phyloP scores from a whole-genome alignment of 2,797 vertebrate species.

The Falco berigora region DNA sequence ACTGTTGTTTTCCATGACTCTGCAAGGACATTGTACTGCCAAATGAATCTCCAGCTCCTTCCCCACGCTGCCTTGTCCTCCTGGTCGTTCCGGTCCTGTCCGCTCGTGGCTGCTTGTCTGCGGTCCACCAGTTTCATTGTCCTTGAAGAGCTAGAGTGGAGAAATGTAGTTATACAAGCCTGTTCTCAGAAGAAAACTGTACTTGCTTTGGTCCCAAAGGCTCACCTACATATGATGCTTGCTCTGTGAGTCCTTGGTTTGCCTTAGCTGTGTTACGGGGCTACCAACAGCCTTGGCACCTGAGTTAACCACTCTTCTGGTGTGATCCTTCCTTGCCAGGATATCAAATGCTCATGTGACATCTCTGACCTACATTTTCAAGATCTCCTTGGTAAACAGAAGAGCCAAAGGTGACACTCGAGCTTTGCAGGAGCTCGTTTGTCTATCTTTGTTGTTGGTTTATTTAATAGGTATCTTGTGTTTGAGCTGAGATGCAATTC shows the following conservation, averaged over 20 bases:
- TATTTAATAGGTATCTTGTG: background rate
- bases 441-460: background rate
- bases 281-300: background rate
- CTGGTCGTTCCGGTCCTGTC: background rate
- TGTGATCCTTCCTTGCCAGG: background rate
- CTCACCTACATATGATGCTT: background rate
- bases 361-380: background rate
- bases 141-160: background rate
- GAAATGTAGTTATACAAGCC: background rate
- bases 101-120: background rate
- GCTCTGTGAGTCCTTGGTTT: background rate
- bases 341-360: background rate
- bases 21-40: fast-evolving
- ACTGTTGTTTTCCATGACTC: no score
- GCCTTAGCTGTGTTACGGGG: no score
- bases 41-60: background rate
- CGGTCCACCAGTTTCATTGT: background rate
- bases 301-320: background rate
- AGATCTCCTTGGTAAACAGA: background rate
- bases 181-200: background rate
- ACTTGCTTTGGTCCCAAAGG: background rate
- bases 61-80: background rate
- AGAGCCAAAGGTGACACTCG: background rate
- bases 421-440: background rate
- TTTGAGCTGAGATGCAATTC: background rate